A percentile compares a stretch with the other conserved stretches of the same genome.
Conservation (phyloP, 2,888 invertebrate species). For the Graphium colonna region DNA sequence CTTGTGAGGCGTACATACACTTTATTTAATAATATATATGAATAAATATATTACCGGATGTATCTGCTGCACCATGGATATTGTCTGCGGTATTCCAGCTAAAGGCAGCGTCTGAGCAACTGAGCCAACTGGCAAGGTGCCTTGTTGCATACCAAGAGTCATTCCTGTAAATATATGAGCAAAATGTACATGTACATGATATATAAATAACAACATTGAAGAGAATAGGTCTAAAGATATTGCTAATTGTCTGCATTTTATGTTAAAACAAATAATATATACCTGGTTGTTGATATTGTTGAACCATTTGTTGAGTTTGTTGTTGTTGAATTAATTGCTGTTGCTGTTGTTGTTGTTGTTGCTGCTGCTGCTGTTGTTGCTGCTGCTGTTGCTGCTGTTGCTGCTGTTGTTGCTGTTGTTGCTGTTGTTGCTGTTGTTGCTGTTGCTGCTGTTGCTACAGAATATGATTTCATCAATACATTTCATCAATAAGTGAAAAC, state of each 20-base stretch:
- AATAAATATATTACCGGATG: constrained; percentile 67
- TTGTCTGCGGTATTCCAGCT: constrained; percentile 76
- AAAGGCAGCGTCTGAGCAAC: constrained; percentile 77
- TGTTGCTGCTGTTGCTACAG: constrained; percentile 34
- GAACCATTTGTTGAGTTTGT: constrained; percentile 68
- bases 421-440: constrained; percentile 18
- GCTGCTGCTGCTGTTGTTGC: constrained; percentile 48
- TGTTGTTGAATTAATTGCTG: constrained; percentile 61
- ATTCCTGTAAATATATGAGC: constrained; percentile 66
- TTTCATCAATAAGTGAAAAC: no score
- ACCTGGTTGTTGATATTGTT: constrained; percentile 70
- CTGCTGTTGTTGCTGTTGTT: constrained; percentile 38
- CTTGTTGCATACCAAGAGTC: constrained; percentile 80
- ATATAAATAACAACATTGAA: not conserved
- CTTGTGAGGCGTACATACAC: not conserved
- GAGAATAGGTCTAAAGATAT: no score
- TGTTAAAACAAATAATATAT: no score
- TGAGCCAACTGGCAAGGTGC: constrained; percentile 84
- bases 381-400: constrained; percentile 52
- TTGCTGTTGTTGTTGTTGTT: constrained; percentile 55
- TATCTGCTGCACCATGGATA: constrained; percentile 81
- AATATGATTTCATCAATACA: no score
- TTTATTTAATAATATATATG: not conserved
- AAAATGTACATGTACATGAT: not conserved
- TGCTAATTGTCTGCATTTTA: no score